Base-by-base conservation (phyloP, 2,797 vertebrate species). In the Craterocephalus amniculus region DNA sequence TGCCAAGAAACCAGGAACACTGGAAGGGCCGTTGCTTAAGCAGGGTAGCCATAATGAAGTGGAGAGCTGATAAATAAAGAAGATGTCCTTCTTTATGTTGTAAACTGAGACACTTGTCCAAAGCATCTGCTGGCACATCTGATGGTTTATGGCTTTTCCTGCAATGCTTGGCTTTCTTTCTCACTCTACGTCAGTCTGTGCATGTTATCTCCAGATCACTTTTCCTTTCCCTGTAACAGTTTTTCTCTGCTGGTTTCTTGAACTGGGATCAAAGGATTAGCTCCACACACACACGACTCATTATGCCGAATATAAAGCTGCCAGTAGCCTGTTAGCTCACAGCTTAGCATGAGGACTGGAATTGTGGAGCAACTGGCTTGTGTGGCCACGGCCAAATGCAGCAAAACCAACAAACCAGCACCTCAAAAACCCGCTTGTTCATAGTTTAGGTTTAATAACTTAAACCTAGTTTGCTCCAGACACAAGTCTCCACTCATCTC, bases 91-190 rank as follows among this genome's bases (percentile, higher is more conserved):
- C 14, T 40, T 66, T 51, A 35, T 40, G 16, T 20, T 4, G 4
- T 31, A 3, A 36, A 54, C 9, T 24, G 12, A 63, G n/a, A 38
- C 49, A 13, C 68, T 49, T 9, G 55, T 20, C 6, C 7, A 54
- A 13, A 5, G 51, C 26, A 69, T 36, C 77, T 73, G 78, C 68
- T 78, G 76, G 79, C 60, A 74, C 24, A 77, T 79, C 70, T 78
- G 26, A 59, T 52, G 26, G 20, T 40, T 65, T 58, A 34, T 68
- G 27, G 52, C 43, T 29, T 26, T 34, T 29, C 2, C 24, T 55
- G 62, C 70, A 35, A 58, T 51, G 12, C 13, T 57, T 18, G 27
- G 14, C 10, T 45, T 36, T 18, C 20, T 45, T 38, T 29, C 29
- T 29, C 45, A 59, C 4, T 13, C 20, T 22, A 27, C 43, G 73